Percentiles rank a stretch among this genome's conserved stretches.
phyloP scores from a whole-genome alignment of 1,140 invertebrate genomes.

The Lanistes nyassanus region DNA sequence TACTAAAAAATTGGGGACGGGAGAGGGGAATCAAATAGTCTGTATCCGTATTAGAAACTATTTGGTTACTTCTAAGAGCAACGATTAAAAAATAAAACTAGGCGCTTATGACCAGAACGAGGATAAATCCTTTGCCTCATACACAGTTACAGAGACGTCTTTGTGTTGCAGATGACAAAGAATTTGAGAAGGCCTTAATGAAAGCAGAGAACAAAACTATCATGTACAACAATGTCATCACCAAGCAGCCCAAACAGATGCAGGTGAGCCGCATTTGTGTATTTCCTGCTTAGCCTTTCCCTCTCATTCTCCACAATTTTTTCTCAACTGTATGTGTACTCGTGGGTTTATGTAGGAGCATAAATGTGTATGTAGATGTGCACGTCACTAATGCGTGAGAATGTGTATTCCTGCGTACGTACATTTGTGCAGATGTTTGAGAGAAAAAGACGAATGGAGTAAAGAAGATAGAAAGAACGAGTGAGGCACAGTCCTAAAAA shows the following conservation, averaged over 20 bases:
- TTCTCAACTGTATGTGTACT: background rate
- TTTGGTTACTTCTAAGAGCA: too few species aligned
- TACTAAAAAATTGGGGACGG: too few species aligned
- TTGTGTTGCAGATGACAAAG: slow-evolving; percentile 17
- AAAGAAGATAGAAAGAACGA: too few species aligned
- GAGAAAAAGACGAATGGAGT: too few species aligned
- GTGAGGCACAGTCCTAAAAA: too few species aligned
- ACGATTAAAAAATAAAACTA: too few species aligned
- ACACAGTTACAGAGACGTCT: too few species aligned
- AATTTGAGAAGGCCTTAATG: background rate
- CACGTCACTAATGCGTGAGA: background rate
- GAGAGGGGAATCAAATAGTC: too few species aligned
- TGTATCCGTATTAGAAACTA: too few species aligned
- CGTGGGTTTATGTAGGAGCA: background rate
- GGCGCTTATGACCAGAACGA: too few species aligned
- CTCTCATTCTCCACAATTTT: background rate
- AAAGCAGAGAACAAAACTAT: slow-evolving; percentile 6
- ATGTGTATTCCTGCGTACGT: background rate
- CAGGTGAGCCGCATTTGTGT: background rate
- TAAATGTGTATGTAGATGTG: background rate
- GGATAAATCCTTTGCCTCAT: too few species aligned
- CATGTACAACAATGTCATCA: slow-evolving; percentile 23
- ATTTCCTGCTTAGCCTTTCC: background rate
- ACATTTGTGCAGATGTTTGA: too few species aligned
- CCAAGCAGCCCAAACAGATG: slow-evolving; percentile 13